A percentile compares a stretch with the other conserved stretches of the same genome.
phyloP scores from a whole-genome alignment of 2,797 vertebrate genomes.

The Kryptopterus vitreolus region DNA sequence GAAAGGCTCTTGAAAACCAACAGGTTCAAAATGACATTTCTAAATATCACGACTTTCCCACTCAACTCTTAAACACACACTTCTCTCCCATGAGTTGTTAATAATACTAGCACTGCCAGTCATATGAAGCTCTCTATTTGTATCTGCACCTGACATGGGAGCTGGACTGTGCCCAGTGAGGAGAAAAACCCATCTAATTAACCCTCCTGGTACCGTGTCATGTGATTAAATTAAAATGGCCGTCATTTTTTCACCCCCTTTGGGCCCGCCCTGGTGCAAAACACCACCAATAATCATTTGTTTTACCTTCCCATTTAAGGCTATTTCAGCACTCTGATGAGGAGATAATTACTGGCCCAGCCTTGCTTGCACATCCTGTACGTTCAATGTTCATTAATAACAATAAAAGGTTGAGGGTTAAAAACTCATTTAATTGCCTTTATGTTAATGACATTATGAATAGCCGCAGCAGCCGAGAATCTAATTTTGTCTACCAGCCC shows the following conservation, averaged over 20 bases:
- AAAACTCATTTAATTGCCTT: constrained; percentile 99
- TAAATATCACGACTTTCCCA: constrained; percentile 21
- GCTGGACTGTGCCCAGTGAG: constrained; percentile 75
- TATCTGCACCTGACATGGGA: constrained; percentile 77
- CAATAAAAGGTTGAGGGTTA: constrained; percentile 98
- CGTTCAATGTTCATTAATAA: constrained; percentile 97
- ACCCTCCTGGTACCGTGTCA: constrained; percentile 89
- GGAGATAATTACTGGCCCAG: constrained; percentile 96
- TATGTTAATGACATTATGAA: constrained; percentile 99
- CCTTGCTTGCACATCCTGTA: constrained; percentile 79
- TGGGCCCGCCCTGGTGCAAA: constrained; percentile 85
- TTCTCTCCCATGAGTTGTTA: constrained; percentile 34
- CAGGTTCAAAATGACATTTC: constrained; percentile 16
- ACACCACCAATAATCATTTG: constrained; percentile 92
- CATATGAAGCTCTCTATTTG: constrained; percentile 72
- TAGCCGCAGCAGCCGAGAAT: constrained; percentile 86
- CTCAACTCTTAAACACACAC: constrained; percentile 28
- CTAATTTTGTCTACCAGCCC: constrained; percentile 96
- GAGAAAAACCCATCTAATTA: constrained; percentile 92
- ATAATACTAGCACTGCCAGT: constrained; percentile 74
- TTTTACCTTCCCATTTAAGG: constrained; percentile 95
- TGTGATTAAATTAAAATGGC: constrained; percentile 94
- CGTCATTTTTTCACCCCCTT: constrained; percentile 73
- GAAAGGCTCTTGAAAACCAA: constrained; percentile 7
- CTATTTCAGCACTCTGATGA: constrained; percentile 87